Percentiles rank a stretch among this genome's conserved stretches.
Conservation (phyloP, 1,140 invertebrate genomes). For the Patella vulgata region DNA sequence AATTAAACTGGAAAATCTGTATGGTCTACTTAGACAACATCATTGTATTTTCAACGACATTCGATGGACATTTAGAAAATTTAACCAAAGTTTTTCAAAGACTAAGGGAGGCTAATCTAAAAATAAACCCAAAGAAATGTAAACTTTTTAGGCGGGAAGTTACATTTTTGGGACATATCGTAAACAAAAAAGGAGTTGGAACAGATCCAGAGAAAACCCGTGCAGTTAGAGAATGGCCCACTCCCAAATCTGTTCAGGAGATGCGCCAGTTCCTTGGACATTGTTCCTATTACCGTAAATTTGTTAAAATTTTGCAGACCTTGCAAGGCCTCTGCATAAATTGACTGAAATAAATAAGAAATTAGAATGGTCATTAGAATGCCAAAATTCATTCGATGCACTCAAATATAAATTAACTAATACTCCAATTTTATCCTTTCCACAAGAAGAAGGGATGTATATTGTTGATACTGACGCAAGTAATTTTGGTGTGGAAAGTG, state of each 20-base stretch:
- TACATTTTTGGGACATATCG: slow-evolving; percentile 1
- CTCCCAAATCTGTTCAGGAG: not conserved
- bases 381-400: slow-evolving; percentile 11
- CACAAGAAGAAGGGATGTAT: slow-evolving; percentile 55
- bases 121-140: not conserved
- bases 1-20: no score
- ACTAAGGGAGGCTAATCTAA: slow-evolving; percentile 4
- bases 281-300: not conserved
- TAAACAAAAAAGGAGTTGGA: not conserved
- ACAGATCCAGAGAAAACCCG: not conserved
- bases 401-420: slow-evolving; percentile 13
- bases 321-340: slow-evolving; percentile 3
- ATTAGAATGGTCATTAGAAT: slow-evolving; percentile 20
- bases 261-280: not conserved
- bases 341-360: slow-evolving; percentile 6
- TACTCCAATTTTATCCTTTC: slow-evolving; percentile 32
- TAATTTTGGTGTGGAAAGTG: slow-evolving; percentile 60
- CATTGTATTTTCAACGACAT: slow-evolving; percentile 27
- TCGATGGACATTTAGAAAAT: slow-evolving; percentile 17
- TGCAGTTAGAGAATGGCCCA: not conserved
- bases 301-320: slow-evolving; percentile 3
- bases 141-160: not conserved
- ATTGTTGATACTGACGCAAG: slow-evolving; percentile 66
- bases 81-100: slow-evolving; percentile 22
- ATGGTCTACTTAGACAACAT: slow-evolving; percentile 29